Percentiles rank a stretch among this genome's conserved stretches.
Evolutionary conservation across 2,113 vertebrate genomes (phyloP).

Genomic region (Todiramphus saurophagus): DNA sequence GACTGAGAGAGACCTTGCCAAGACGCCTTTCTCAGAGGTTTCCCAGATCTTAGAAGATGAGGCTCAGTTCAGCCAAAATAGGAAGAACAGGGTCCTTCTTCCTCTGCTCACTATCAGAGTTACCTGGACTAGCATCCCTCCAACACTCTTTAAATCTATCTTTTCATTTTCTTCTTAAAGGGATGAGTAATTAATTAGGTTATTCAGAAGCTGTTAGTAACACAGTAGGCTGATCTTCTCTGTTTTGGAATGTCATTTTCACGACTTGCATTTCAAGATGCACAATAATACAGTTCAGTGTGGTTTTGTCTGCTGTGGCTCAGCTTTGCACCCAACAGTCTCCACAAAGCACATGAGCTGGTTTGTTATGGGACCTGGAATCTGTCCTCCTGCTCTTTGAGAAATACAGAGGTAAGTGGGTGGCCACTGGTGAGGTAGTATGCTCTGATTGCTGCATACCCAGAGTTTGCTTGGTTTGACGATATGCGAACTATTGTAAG

Average conservation of each 20-base stretch:
- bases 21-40: neutral
- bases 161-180: neutral
- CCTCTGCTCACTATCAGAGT: neutral
- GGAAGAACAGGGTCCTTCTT: neutral
- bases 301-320: neutral
- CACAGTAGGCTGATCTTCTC: neutral
- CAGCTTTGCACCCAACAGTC: neutral
- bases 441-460: neutral
- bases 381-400: conserved; percentile 51
- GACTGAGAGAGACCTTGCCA: neutral
- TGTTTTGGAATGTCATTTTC: neutral
- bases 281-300: neutral
- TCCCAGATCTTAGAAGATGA: neutral
- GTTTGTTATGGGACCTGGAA: conserved; percentile 63
- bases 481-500: neutral
- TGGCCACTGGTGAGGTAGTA: conserved; percentile 56
- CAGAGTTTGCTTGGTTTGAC: neutral
- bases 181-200: neutral
- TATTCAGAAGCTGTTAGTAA: neutral
- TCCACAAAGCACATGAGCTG: neutral
- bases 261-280: neutral
- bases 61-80: neutral
- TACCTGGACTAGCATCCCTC: neutral
- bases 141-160: neutral
- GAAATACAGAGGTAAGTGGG: conserved; percentile 49